These are phyloP conservation scores for Drosophila tropicalis DNA, from an alignment of 1,140 invertebrate species.

Conservation along the genomic window DNA sequence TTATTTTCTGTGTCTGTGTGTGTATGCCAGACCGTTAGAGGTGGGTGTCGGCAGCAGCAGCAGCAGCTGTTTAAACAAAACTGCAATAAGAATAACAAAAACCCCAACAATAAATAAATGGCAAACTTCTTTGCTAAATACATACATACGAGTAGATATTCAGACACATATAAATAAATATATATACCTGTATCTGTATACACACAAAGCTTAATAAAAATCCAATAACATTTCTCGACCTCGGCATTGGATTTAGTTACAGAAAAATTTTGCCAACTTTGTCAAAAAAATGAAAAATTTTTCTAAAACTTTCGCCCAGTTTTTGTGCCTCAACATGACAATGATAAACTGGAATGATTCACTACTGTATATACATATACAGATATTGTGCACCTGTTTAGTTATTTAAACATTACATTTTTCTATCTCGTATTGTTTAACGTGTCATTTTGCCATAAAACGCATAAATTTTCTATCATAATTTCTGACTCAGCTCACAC, in stretches of 20 bases:
- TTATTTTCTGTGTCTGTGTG: neutral
- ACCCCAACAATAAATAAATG: conserved; percentile 24
- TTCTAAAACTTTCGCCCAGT: conserved; percentile 49
- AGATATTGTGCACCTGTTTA: neutral
- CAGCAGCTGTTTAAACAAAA: conserved; percentile 72
- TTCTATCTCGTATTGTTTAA: conserved; percentile 13
- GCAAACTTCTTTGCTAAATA: conserved; percentile 36
- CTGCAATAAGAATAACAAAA: conserved; percentile 34
- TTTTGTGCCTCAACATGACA: conserved; percentile 4
- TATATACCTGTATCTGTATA: conserved; percentile 23
- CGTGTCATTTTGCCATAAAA: conserved; percentile 8
- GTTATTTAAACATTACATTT: conserved; percentile 10
- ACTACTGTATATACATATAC: too few relatives aligned
- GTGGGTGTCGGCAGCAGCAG: conserved; percentile 39
- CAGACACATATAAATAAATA: too few relatives aligned
- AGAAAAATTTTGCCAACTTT: conserved; percentile 54
- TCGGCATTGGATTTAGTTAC: conserved; percentile 66
- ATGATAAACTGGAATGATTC: conserved; percentile 6
- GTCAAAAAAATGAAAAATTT: conserved; percentile 56
- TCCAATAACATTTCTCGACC: conserved; percentile 68
- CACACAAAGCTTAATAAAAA: conserved; percentile 53
- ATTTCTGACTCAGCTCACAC: conserved; percentile 9
- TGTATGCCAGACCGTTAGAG: neutral
- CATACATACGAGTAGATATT: too few relatives aligned
- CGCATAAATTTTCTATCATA: conserved; percentile 13